A percentile compares a stretch with the other conserved stretches of the same genome.
These are phyloP conservation scores for Rattus norvegicus DNA, from an alignment of 2,113 vertebrate species.

Conservation along the genomic window GRCr8 NC_086027.1:48062501-48063000, in stretches of 20 bases:
- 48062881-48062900: background rate
- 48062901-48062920: background rate
- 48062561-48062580: background rate
- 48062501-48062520: background rate
- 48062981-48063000: background rate
- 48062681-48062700: background rate
- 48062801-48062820: background rate
- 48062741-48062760: background rate
- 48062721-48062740: background rate
- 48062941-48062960: background rate
- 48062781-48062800: background rate
- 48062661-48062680: background rate
- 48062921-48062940: background rate
- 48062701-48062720: background rate
- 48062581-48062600: constrained; percentile 4
- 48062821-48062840: background rate
- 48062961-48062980: background rate
- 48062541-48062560: constrained; percentile 44
- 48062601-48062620: background rate
- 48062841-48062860: background rate
- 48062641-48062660: background rate
- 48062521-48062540: constrained; percentile 45
- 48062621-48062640: background rate
- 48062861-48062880: background rate
- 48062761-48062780: background rate